Evolutionary conservation across 2,113 vertebrate species (phyloP).

Genomic region (Bubo bubo): DNA sequence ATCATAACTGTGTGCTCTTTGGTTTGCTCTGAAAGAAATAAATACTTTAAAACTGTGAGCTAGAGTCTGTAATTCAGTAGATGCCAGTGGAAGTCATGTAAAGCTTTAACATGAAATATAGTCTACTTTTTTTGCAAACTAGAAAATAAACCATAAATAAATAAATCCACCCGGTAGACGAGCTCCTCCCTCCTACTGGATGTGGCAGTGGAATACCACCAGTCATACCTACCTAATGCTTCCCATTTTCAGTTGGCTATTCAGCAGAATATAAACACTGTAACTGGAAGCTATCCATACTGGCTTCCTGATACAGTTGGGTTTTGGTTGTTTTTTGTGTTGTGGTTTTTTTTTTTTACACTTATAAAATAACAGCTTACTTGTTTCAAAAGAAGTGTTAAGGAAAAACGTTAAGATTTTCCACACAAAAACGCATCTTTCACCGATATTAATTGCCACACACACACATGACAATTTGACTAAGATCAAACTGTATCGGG

Average conservation of each 20-base stretch:
- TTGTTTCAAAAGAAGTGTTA: neutral
- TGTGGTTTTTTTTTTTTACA: neutral
- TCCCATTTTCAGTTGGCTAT: neutral
- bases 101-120: neutral
- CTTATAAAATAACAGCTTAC: neutral
- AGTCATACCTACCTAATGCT: neutral
- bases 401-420: neutral
- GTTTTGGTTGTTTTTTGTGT: neutral
- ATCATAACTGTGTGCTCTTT: neutral
- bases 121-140: neutral
- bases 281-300: neutral
- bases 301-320: neutral
- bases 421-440: neutral
- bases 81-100: neutral
- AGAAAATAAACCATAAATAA: neutral
- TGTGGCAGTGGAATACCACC: neutral
- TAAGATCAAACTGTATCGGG: neutral
- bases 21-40: neutral
- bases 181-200: neutral
- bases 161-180: neutral
- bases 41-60: neutral
- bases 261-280: neutral
- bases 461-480: fast-evolving
- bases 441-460: neutral
- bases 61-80: neutral